Evolutionary conservation across 2,797 vertebrate genomes (phyloP).

Genomic region (Corythornis leucogaster): DNA sequence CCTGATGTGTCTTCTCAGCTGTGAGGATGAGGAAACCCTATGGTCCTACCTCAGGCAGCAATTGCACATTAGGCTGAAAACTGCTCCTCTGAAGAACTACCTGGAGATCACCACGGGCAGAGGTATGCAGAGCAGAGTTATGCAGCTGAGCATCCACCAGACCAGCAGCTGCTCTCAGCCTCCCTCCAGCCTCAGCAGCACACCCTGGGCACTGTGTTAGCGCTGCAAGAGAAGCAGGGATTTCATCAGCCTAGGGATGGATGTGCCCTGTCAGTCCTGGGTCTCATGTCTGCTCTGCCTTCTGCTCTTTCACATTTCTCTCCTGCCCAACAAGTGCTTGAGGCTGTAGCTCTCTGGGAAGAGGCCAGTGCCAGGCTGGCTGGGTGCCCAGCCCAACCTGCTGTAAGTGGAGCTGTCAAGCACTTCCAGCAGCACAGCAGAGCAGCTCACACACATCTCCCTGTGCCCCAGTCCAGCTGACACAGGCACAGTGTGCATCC

Average conservation of each 20-base stretch:
- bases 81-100: background rate
- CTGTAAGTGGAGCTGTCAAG: background rate
- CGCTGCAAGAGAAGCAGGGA: background rate
- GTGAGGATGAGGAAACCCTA: background rate
- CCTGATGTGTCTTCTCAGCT: background rate
- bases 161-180: background rate
- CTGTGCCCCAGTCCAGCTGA: accelerated
- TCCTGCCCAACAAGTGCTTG: accelerated
- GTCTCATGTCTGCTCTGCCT: background rate
- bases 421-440: background rate
- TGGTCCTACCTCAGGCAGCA: accelerated
- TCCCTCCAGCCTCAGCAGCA: background rate
- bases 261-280: background rate
- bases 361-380: background rate
- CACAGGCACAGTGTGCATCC: background rate
- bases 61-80: background rate
- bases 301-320: background rate
- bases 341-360: background rate
- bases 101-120: background rate
- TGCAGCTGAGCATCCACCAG: background rate
- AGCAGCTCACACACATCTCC: background rate
- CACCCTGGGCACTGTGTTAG: background rate
- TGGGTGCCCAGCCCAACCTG: background rate
- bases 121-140: background rate
- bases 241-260: background rate